Percentiles rank a stretch among this genome's conserved stretches.
phyloP scores from a whole-genome alignment of 2,797 vertebrate genomes.

The Siniperca scherzeri region DNA sequence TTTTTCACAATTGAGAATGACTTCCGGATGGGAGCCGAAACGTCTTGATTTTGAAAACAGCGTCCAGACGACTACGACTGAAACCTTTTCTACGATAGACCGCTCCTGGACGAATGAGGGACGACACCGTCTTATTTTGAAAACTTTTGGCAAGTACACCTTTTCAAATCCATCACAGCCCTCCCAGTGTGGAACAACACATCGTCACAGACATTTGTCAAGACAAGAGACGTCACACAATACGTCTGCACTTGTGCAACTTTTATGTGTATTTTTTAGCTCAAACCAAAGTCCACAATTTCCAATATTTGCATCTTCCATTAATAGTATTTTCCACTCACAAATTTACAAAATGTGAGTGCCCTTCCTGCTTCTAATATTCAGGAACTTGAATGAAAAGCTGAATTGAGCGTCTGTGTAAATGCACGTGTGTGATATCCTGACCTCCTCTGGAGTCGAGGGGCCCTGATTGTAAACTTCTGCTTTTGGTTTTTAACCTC shows the following conservation, averaged over 20 bases:
- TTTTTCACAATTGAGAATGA: too few species aligned
- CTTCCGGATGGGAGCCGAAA: too few species aligned
- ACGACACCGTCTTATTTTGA: too few species aligned
- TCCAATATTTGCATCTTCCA: neutral
- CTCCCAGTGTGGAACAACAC: slow-evolving; percentile 1
- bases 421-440: neutral
- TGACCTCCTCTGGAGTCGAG: neutral
- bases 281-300: neutral
- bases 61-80: too few species aligned
- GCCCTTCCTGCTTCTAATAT: neutral
- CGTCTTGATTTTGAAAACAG: too few species aligned
- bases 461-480: neutral
- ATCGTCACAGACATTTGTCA: neutral
- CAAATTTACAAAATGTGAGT: neutral
- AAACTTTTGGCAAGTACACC: neutral
- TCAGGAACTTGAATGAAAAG: neutral
- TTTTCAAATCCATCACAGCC: neutral
- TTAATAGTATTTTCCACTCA: neutral
- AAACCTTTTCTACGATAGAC: too few species aligned
- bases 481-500: slow-evolving; percentile 21
- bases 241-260: neutral
- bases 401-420: neutral
- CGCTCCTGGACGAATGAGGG: too few species aligned
- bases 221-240: neutral
- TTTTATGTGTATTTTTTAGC: too few species aligned